A percentile compares a stretch with the other conserved stretches of the same genome.
These are phyloP conservation scores for Phymanthus crucifer DNA, from an alignment of 92 coral and sea anemone species.

Conservation along the genomic window DNA sequence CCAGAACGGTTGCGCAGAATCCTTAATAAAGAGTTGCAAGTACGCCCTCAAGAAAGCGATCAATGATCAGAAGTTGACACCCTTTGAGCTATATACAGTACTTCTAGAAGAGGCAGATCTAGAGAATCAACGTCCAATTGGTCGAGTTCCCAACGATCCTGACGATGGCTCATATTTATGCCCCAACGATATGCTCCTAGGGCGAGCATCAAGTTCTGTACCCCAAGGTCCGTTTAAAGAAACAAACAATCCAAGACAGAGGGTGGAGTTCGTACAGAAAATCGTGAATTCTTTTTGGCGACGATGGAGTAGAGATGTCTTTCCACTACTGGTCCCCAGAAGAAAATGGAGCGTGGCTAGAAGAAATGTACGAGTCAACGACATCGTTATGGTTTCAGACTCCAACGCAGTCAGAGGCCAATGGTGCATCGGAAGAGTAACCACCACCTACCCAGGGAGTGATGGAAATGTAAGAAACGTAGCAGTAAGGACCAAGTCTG, in stretches of 20 bases:
- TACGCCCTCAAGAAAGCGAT: too few relatives aligned
- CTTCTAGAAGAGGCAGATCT: too few relatives aligned
- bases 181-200: too few relatives aligned
- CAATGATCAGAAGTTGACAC: too few relatives aligned
- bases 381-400: constrained; percentile 33
- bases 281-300: constrained; percentile 60
- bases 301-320: constrained; percentile 47
- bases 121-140: too few relatives aligned
- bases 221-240: too few relatives aligned
- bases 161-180: too few relatives aligned
- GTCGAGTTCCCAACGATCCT: too few relatives aligned
- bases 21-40: too few relatives aligned
- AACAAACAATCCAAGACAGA: not conserved
- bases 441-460: constrained; percentile 28
- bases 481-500: constrained; percentile 38
- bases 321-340: constrained; percentile 42
- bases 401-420: constrained; percentile 43
- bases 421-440: constrained; percentile 17
- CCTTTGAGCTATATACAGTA: too few relatives aligned
- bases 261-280: constrained; percentile 53
- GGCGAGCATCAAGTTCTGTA: too few relatives aligned
- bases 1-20: too few relatives aligned
- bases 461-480: constrained; percentile 49
- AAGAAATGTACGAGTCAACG: constrained; percentile 35
- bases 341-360: constrained; percentile 30